A percentile compares a stretch with the other conserved stretches of the same genome.
Conservation (phyloP, 2,113 vertebrate species). For the Cyprinodon variegatus region DNA sequence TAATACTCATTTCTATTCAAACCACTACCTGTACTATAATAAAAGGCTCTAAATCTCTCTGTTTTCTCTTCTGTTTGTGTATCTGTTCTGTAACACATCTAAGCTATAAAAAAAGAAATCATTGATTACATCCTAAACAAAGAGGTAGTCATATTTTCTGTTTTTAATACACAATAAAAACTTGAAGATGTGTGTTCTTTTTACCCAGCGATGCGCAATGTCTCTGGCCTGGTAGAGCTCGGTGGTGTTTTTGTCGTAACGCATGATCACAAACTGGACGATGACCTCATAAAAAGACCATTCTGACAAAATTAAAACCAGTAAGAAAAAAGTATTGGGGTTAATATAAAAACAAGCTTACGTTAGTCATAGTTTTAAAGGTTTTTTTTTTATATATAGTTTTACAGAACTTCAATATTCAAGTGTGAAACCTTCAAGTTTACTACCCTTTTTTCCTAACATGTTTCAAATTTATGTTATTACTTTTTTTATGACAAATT, state of each 20-base stretch:
- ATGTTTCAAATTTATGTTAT: not conserved
- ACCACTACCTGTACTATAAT: too few species aligned
- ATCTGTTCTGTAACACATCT: not conserved
- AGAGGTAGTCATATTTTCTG: not conserved
- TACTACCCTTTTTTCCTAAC: not conserved
- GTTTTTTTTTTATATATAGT: not conserved
- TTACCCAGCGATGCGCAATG: slow-evolving; percentile 72
- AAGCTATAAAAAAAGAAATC: not conserved
- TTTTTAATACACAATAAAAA: not conserved
- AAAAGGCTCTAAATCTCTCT: not conserved
- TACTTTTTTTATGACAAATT: slow-evolving; percentile 3
- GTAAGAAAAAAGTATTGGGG: not conserved
- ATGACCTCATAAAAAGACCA: slow-evolving; percentile 72
- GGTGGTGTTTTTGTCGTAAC: slow-evolving; percentile 25
- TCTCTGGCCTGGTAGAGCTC: slow-evolving; percentile 54
- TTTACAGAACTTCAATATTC: not conserved
- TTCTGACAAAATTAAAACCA: slow-evolving; percentile 44
- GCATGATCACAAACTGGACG: slow-evolving; percentile 47
- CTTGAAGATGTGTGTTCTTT: not conserved
- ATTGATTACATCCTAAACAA: not conserved
- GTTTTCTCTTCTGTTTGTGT: not conserved
- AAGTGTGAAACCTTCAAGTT: too few species aligned
- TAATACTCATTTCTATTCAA: not conserved
- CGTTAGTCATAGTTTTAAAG: not conserved
- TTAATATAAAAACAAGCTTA: not conserved